Evolutionary conservation across 2,113 vertebrate species (phyloP).

Genomic region (Heloderma charlesbogerti): DNA sequence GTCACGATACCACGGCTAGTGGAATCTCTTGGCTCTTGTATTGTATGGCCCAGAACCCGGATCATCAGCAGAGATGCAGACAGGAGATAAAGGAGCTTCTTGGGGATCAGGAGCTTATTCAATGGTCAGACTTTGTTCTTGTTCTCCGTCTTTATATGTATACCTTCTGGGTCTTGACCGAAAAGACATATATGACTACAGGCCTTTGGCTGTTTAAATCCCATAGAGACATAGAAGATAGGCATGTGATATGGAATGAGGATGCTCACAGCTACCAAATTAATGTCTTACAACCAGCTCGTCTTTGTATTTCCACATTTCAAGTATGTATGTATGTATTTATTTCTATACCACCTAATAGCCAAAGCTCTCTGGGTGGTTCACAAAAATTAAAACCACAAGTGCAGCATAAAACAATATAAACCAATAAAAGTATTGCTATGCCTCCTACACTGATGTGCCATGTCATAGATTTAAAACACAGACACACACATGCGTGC

Average conservation of each 20-base stretch:
- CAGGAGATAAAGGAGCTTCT: constrained; percentile 83
- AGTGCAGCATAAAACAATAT: too few relatives aligned
- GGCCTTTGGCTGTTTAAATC: not conserved
- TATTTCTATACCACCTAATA: too few relatives aligned
- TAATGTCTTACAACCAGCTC: not conserved
- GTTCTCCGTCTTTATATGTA: not conserved
- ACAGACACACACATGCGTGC: too few relatives aligned
- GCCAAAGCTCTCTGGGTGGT: too few relatives aligned
- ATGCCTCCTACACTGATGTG: not conserved
- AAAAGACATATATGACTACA: not conserved
- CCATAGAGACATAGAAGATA: not conserved
- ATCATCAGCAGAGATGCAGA: constrained; percentile 87
- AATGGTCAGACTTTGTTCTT: constrained; percentile 80
- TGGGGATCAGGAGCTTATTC: constrained; percentile 76
- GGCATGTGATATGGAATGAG: not conserved
- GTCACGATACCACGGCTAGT: constrained; percentile 90
- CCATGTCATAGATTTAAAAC: not conserved
- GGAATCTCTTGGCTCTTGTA: constrained; percentile 89
- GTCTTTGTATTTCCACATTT: not conserved
- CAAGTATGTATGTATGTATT: too few relatives aligned
- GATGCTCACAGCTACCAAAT: not conserved
- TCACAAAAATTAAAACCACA: too few relatives aligned
- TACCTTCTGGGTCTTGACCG: not conserved
- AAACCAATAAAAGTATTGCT: too few relatives aligned
- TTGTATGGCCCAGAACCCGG: constrained; percentile 83